Conservation (phyloP, 2,888 invertebrate genomes). For the Drosophila mulleri region DNA sequence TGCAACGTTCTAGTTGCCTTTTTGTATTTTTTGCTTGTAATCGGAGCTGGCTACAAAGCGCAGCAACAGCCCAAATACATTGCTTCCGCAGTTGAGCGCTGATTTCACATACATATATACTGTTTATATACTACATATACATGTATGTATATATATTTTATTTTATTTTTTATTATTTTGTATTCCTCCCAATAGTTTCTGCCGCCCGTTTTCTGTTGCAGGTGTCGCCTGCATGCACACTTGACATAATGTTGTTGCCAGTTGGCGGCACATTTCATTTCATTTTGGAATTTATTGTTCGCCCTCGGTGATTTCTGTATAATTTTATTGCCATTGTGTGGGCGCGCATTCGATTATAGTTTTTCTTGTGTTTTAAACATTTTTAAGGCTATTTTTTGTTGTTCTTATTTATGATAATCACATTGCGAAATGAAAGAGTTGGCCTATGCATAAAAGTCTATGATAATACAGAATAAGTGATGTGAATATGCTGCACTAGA, state of each 20-base stretch:
- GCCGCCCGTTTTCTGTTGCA: slow-evolving; percentile 40
- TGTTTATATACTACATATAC: slow-evolving; percentile 3
- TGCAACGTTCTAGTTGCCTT: not conserved
- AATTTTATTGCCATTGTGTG: slow-evolving; percentile 62
- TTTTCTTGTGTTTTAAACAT: slow-evolving; percentile 17
- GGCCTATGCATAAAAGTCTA: slow-evolving; percentile 5
- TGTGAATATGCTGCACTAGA: not conserved
- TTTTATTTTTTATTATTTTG: not conserved
- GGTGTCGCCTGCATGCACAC: slow-evolving; percentile 61
- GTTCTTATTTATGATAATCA: slow-evolving; percentile 41
- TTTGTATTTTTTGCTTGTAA: slow-evolving; percentile 41
- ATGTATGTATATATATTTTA: not conserved
- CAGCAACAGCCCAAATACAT: slow-evolving; percentile 45
- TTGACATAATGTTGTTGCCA: slow-evolving; percentile 65
- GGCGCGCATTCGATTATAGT: slow-evolving; percentile 47
- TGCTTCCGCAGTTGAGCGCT: slow-evolving; percentile 57
- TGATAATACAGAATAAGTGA: not conserved
- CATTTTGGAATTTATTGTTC: slow-evolving; percentile 59
- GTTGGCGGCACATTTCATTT: slow-evolving; percentile 61
- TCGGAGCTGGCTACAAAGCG: slow-evolving; percentile 56
- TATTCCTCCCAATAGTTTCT: slow-evolving; percentile 27
- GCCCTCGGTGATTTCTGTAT: slow-evolving; percentile 59
- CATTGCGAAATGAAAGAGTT: slow-evolving; percentile 44
- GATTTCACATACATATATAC: slow-evolving; percentile 16
- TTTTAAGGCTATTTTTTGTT: slow-evolving; percentile 13